Evolutionary conservation across 2,113 vertebrate species (phyloP), one percentile per base, ranked within the genome.

Genomic region (Malurus alboscapulatus): DNA sequence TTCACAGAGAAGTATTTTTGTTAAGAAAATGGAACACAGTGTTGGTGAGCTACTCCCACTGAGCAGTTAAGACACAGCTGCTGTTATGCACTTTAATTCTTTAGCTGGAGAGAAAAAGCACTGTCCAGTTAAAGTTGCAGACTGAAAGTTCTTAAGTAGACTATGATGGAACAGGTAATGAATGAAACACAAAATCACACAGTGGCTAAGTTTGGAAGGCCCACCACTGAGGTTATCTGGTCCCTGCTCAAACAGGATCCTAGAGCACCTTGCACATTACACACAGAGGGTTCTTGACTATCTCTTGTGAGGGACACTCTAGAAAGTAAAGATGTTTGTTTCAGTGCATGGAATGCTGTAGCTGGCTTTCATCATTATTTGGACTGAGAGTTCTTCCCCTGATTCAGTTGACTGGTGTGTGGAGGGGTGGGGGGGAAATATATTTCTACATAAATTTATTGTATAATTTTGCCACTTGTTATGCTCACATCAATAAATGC

Each of bases 401-500:
- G 57, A 32, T 75, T 78, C 8, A 12, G 26, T 14, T 92, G 67
- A 27, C 44, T 68, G 42, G 10, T 66, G 22, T 83, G 22, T 77
- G 36, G 32, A 40, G 20, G 27, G 42, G 24, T 36, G 29, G 18
- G 29, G 26, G 27, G 42, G 16, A 67, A 75, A 61, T 32, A 58
- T 14, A 53, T 93, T 96, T 88, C 75, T 57, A 84, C 40, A 29
- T 67, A 38, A 73, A 80, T 42, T 75, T 55, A 68, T 21, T 72
- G 69, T 96, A 11, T 85, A 59, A 85, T 57, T 76, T 91, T 68
- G 62, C 66, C 36, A 84, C 50, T 66, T 90, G 68, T 86, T 90
- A 47, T 90, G 83, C 83, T 95, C 72, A 88, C 59, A 54, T 83
- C 76, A 96, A 96, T 96, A 96, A 96, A 96, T 48, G 95, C 85